Base-by-base conservation (phyloP, 2,113 vertebrate genomes). In the Paraplagusia blochii region DNA sequence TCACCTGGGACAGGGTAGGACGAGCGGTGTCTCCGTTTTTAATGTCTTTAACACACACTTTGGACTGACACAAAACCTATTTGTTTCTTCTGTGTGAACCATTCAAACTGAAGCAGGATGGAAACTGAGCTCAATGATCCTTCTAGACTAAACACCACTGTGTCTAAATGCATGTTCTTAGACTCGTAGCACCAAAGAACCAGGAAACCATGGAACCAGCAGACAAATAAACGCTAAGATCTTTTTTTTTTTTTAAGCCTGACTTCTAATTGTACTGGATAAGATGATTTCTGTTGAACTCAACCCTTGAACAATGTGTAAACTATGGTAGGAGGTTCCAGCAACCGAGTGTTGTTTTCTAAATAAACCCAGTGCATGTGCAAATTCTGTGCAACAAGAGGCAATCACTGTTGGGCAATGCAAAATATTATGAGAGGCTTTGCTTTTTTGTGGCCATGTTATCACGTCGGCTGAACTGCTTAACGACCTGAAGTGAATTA, bases 1-100 rank as follows among this genome's bases (percentile, higher is more conserved):
- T 35, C 89, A 87, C 19, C 77, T 98, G 85, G 97, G 97, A n/a
- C 95, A 99, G 90, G 96, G 97, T 97, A 60, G 92, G 90, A 52
- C 4, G 11, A 19, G 34, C 22, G 22, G 22, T 6, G 2, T 4
- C 22, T n/a, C n/a, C n/a, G n/a, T n/a, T n/a, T n/a, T n/a, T n/a
- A n/a, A n/a, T n/a, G n/a, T n/a, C n/a, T n/a, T n/a, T n/a, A n/a
- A n/a, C n/a, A n/a, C n/a, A n/a, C n/a, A n/a, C 22, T 4, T 29
- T 6, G 22, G 22, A 29, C 22, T 29, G 22, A 4, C 22, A 29
- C 22, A 29, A 29, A 29, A 29, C 6, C 3, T 29, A 29, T 4
- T 29, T 6, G 6, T 6, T 29, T 29, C 22, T 29, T 29, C 6
- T 4, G 22, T 4, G 22, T 29, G 22, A 29, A 29, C 22, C 22